These are phyloP conservation scores for Nematolebias whitei DNA, from an alignment of 2,113 vertebrate genomes.

Conservation along the genomic window DNA sequence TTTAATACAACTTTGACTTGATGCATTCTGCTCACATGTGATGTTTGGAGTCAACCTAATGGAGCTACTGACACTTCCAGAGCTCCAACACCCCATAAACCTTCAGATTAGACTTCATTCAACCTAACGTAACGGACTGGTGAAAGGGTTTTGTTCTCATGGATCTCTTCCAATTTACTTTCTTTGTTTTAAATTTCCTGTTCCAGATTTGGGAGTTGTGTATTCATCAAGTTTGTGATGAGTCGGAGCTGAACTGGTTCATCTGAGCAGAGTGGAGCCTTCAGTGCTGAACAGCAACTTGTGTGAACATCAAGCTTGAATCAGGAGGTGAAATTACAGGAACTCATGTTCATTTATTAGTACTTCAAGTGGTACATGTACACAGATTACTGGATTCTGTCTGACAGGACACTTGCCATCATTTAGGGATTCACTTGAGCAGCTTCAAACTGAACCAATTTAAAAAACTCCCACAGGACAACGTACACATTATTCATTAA, in stretches of 20 bases:
- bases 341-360: constrained; percentile 9
- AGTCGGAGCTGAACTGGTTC: constrained; percentile 3
- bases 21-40: too few relatives aligned
- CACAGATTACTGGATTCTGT: neutral
- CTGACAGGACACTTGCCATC: neutral
- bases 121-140: too few relatives aligned
- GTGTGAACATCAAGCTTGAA: constrained; percentile 18
- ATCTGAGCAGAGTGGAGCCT: neutral
- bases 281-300: constrained; percentile 18
- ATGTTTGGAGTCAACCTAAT: too few relatives aligned
- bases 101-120: too few relatives aligned
- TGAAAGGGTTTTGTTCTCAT: neutral
- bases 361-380: neutral
- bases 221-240: constrained; percentile 22
- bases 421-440: constrained; percentile 23
- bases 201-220: neutral
- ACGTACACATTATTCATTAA: too few relatives aligned
- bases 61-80: too few relatives aligned
- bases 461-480: neutral
- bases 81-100: too few relatives aligned
- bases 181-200: too few relatives aligned
- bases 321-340: constrained; percentile 14
- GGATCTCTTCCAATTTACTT: constrained; percentile 16
- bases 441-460: constrained; percentile 14
- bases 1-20: too few relatives aligned